A percentile compares a stretch with the other conserved stretches of the same genome.
Conservation (phyloP, 2,888 invertebrate species). For the Hymenopus coronatus region DNA sequence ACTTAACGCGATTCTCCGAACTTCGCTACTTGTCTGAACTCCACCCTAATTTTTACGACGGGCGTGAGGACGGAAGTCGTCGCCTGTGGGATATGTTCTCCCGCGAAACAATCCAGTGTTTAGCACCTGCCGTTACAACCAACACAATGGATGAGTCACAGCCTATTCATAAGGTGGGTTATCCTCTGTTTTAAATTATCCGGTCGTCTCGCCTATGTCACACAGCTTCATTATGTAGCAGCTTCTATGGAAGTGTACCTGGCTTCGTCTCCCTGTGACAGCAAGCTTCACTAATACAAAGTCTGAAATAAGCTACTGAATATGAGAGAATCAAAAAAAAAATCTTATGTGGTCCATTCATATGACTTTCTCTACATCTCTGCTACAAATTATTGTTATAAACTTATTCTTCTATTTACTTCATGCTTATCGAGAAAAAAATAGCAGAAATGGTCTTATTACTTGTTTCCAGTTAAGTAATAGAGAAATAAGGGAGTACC, state of each 20-base stretch:
- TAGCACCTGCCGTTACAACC: neutral
- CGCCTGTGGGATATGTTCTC: neutral
- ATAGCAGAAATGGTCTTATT: no score
- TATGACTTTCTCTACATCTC: no score
- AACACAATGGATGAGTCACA: conserved; percentile 1
- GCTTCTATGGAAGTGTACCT: neutral
- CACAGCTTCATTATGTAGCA: neutral
- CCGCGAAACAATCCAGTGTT: neutral
- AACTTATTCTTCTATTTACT: no score
- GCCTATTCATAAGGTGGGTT: neutral
- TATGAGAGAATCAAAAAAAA: no score
- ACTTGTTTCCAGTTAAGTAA: no score
- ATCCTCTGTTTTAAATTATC: neutral
- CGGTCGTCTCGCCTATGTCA: neutral
- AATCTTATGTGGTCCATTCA: no score
- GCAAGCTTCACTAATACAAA: neutral
- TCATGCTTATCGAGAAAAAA: no score
- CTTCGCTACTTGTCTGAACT: neutral
- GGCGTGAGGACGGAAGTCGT: neutral
- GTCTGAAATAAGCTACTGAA: neutral
- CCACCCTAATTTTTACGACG: neutral
- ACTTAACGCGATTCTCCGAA: neutral
- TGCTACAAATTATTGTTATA: no score
- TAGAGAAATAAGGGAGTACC: no score
- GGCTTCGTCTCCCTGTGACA: neutral